Conservation (phyloP, 2,888 invertebrate species). For the Thera obeliscata region DNA sequence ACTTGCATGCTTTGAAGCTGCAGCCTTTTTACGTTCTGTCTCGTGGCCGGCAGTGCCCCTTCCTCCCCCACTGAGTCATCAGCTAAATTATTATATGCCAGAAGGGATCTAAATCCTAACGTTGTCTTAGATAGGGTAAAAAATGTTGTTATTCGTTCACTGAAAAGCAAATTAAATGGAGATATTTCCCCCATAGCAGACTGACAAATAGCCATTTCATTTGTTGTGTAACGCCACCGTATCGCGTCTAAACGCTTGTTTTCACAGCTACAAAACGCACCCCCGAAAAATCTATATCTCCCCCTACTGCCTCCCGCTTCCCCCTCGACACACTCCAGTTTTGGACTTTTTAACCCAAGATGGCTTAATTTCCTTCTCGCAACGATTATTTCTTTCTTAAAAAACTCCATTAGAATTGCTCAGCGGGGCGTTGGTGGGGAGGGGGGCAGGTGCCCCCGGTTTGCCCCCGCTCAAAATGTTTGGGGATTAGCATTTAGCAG, state of each 20-base stretch:
- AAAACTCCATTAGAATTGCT: constrained; percentile 71
- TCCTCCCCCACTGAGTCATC: constrained; percentile 2
- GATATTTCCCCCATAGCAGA: constrained; percentile 14
- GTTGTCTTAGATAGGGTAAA: not conserved
- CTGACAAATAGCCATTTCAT: constrained; percentile 27
- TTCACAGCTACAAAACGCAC: constrained; percentile 60
- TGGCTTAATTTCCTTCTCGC: constrained; percentile 78
- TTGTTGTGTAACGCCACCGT: constrained; percentile 42
- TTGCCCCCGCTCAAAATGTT: constrained; percentile 47
- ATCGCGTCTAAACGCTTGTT: constrained; percentile 67
- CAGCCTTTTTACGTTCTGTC: constrained; percentile 5
- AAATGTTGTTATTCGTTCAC: constrained; percentile 1
- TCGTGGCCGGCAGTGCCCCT: constrained; percentile 3
- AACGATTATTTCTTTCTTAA: constrained; percentile 68
- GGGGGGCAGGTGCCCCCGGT: constrained; percentile 29
- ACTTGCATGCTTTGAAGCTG: constrained; percentile 10
- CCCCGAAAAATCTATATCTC: constrained; percentile 71
- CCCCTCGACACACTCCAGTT: constrained; percentile 57
- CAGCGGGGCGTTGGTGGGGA: constrained; percentile 44
- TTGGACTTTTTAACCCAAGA: constrained; percentile 79
- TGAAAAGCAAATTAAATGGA: constrained; percentile 11
- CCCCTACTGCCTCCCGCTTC: constrained; percentile 41
- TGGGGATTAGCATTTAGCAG: constrained; percentile 63
- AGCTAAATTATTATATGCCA: too few species aligned
- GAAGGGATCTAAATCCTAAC: too few species aligned